phyloP scores from a whole-genome alignment of 2,113 vertebrate species.

The Octodon degus region DNA sequence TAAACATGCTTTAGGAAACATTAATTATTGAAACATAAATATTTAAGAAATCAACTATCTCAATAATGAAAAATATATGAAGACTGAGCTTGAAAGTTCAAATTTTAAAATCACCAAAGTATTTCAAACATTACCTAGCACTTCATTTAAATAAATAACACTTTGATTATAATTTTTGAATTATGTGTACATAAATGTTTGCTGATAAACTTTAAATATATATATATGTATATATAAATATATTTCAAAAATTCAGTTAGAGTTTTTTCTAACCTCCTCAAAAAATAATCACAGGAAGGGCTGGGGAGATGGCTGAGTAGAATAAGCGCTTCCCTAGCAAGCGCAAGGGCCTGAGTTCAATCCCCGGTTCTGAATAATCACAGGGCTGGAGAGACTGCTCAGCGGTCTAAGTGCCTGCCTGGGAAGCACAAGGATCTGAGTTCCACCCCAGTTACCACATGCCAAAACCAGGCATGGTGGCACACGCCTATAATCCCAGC shows the following conservation, averaged over 20 bases:
- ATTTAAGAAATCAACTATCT: not conserved
- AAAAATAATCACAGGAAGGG: not conserved
- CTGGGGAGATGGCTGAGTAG: too few species aligned
- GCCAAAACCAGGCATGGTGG: too few species aligned
- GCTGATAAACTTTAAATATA: not conserved
- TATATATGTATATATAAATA: too few species aligned
- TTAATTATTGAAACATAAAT: not conserved
- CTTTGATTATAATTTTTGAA: not conserved
- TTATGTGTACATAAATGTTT: not conserved
- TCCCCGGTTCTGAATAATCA: not conserved
- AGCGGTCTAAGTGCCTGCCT: too few species aligned
- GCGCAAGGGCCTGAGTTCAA: too few species aligned
- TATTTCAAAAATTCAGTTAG: not conserved
- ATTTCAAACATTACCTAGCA: not conserved
- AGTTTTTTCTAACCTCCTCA: not conserved
- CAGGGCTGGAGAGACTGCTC: too few species aligned
- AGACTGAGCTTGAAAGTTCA: not conserved
- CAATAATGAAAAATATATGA: not conserved
- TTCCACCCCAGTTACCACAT: too few species aligned
- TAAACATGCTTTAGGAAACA: not conserved
- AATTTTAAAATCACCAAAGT: not conserved
- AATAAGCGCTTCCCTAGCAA: too few species aligned
- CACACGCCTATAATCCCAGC: too few species aligned
- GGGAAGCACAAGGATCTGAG: too few species aligned
- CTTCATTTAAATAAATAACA: not conserved